phyloP scores from a whole-genome alignment of 2,113 vertebrate genomes.

The Apus apus region DNA sequence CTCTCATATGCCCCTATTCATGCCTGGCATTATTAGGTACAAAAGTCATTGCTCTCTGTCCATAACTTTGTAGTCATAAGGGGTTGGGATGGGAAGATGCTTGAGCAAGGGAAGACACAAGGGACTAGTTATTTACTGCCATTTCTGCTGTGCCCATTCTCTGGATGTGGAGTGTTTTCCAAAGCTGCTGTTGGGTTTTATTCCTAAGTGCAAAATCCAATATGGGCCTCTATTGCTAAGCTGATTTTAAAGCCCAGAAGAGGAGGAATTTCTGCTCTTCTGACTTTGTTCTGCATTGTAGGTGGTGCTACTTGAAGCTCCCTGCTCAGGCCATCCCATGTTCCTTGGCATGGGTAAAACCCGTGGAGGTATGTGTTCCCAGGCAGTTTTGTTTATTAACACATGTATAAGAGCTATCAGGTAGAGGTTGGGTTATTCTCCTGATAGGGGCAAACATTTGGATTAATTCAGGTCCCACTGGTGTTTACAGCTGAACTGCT shows the following conservation, averaged over 20 bases:
- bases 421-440: neutral
- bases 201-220: neutral
- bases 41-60: neutral
- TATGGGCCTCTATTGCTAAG: neutral
- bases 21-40: neutral
- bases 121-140: neutral
- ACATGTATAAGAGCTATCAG: neutral
- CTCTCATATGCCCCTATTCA: neutral
- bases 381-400: neutral
- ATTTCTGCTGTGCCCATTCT: neutral
- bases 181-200: neutral
- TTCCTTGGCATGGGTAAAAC: constrained; percentile 85
- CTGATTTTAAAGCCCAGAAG: neutral
- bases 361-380: constrained; percentile 73
- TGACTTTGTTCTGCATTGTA: constrained; percentile 55
- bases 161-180: neutral
- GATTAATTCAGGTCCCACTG: neutral
- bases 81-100: neutral
- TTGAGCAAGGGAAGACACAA: neutral
- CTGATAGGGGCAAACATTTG: neutral
- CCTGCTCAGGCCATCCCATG: constrained; percentile 91
- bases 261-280: neutral
- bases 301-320: constrained; percentile 86
- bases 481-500: neutral
- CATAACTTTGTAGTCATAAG: neutral